These are phyloP conservation scores for Columba guinea DNA, from an alignment of 2,797 vertebrate genomes.

Conservation along the genomic window DNA sequence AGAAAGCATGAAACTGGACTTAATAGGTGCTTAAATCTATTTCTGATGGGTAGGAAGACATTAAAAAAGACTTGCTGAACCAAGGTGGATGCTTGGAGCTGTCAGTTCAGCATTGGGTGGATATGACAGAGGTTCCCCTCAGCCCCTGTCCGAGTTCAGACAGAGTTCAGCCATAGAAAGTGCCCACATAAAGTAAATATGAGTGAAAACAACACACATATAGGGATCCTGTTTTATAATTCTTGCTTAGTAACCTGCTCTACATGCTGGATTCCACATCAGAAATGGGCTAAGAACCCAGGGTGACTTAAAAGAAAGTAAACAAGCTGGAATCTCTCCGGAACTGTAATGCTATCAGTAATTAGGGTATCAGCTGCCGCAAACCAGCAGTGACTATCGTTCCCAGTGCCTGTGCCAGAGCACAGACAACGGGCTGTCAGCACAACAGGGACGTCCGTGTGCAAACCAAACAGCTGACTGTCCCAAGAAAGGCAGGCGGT, in stretches of 20 bases:
- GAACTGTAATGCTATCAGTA: background rate
- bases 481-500: background rate
- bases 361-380: background rate
- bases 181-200: rapidly evolving
- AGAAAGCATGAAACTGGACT: background rate
- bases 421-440: background rate
- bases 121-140: background rate
- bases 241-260: background rate
- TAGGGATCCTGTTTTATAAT: background rate
- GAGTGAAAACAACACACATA: background rate
- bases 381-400: background rate
- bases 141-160: background rate
- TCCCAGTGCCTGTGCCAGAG: background rate
- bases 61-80: background rate
- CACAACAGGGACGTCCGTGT: background rate
- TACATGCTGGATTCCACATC: background rate
- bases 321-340: background rate
- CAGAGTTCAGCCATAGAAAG: background rate
- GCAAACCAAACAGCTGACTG: background rate
- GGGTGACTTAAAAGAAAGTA: background rate
- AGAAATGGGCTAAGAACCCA: background rate
- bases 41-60: background rate
- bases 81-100: background rate
- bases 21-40: background rate
- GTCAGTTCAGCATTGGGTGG: rapidly evolving